Conservation (phyloP, 2,888 invertebrate species). For the Odontothrips loti region DNA sequence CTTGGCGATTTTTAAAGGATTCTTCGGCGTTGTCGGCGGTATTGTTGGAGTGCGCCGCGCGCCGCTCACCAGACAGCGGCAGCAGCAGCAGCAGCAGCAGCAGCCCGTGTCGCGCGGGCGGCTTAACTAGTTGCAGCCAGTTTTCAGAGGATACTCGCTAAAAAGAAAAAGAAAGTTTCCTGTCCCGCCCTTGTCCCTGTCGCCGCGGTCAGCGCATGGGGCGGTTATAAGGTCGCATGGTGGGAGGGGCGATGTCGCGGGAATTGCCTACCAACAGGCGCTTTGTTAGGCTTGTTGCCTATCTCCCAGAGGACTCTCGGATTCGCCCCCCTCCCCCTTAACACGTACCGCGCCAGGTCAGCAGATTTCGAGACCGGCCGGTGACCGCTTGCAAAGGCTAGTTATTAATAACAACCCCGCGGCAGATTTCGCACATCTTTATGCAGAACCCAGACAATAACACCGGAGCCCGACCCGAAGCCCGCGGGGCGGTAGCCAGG, state of each 20-base stretch:
- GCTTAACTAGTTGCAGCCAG: background rate
- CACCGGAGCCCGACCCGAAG: too few relatives aligned
- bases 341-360: too few relatives aligned
- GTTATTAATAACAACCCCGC: too few relatives aligned
- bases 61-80: background rate
- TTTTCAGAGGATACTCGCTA: slow-evolving; percentile 4
- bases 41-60: background rate
- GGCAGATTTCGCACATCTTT: too few relatives aligned
- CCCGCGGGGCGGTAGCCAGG: too few relatives aligned
- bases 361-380: too few relatives aligned
- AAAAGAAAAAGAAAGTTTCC: background rate
- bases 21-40: background rate
- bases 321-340: too few relatives aligned
- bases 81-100: background rate
- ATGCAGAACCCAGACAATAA: too few relatives aligned
- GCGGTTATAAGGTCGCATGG: background rate
- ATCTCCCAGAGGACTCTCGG: too few relatives aligned
- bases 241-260: too few relatives aligned
- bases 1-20: background rate
- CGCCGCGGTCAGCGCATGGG: background rate
- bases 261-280: background rate
- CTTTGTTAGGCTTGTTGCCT: background rate
- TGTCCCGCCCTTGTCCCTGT: background rate
- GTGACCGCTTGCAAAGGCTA: too few relatives aligned
- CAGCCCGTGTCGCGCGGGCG: background rate